A percentile compares a stretch with the other conserved stretches of the same genome.
Evolutionary conservation across 2,888 invertebrate genomes (phyloP).

Genomic region (Cynaeus angustus): DNA sequence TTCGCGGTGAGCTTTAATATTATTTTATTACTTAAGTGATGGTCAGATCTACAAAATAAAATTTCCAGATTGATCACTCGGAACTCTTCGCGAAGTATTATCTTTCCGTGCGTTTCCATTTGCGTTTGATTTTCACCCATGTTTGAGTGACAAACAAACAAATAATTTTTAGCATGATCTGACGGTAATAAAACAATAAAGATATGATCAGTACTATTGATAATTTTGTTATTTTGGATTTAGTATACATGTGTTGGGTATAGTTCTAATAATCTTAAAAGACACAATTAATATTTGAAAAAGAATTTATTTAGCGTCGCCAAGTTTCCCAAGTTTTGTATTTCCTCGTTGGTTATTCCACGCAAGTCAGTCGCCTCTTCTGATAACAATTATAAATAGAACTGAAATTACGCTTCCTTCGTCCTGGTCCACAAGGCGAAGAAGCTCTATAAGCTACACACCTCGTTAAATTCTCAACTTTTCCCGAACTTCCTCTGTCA

Average conservation of each 20-base stretch:
- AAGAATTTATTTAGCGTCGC: no score
- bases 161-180: neutral
- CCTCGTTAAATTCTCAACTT: constrained; percentile 88
- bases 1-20: no score
- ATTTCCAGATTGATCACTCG: no score
- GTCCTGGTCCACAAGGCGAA: constrained; percentile 88
- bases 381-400: no score
- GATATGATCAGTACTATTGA: constrained; percentile 1
- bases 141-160: neutral
- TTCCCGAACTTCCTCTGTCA: constrained; percentile 87
- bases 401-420: constrained; percentile 80
- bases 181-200: neutral
- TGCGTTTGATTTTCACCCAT: neutral
- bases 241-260: neutral
- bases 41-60: no score
- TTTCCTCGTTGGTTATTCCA: no score
- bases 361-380: no score
- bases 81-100: no score
- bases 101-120: neutral
- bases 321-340: no score
- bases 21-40: no score
- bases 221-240: neutral
- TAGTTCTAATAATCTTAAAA: no score
- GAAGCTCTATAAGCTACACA: constrained; percentile 89
- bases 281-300: no score